Conservation (phyloP, 1,140 invertebrate genomes). For the Pachypsylla venusta region DNA sequence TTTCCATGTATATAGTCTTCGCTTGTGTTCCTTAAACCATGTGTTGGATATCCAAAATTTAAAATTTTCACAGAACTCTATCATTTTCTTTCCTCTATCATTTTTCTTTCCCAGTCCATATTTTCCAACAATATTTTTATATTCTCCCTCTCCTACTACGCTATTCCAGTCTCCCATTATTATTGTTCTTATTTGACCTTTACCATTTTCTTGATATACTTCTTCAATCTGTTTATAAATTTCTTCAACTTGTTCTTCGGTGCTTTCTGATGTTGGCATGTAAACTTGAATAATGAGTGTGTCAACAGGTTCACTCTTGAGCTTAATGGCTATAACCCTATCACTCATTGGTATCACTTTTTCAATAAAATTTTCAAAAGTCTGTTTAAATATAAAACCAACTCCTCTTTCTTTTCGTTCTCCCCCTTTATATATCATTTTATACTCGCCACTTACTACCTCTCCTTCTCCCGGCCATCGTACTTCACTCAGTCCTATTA, state of each 20-base stretch:
- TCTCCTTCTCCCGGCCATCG: slow-evolving; percentile 11
- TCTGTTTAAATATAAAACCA: neutral
- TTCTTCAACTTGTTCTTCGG: slow-evolving; percentile 13
- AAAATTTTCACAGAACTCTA: neutral
- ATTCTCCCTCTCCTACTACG: slow-evolving; percentile 11
- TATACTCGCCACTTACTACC: neutral
- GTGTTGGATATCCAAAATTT: slow-evolving; percentile 10
- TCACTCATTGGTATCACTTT: slow-evolving; percentile 10
- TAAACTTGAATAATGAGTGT: slow-evolving; percentile 15
- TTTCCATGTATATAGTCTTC: slow-evolving; percentile 11
- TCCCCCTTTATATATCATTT: neutral
- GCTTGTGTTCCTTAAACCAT: neutral
- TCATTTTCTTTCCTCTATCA: slow-evolving; percentile 5
- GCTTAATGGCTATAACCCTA: slow-evolving; percentile 6
- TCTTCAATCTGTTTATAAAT: slow-evolving; percentile 13
- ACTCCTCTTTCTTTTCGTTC: neutral
- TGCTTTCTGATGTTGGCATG: slow-evolving; percentile 9
- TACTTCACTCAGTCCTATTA: slow-evolving; percentile 14
- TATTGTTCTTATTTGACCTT: slow-evolving; percentile 10
- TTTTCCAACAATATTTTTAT: slow-evolving; percentile 5
- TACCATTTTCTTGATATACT: neutral
- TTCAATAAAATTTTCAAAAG: neutral
- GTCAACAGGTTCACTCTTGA: neutral
- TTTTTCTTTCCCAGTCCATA: slow-evolving; percentile 12
- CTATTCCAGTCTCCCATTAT: slow-evolving; percentile 18